Base-by-base conservation (phyloP, 1,140 invertebrate species). In the Camponotus vicinus region DNA sequence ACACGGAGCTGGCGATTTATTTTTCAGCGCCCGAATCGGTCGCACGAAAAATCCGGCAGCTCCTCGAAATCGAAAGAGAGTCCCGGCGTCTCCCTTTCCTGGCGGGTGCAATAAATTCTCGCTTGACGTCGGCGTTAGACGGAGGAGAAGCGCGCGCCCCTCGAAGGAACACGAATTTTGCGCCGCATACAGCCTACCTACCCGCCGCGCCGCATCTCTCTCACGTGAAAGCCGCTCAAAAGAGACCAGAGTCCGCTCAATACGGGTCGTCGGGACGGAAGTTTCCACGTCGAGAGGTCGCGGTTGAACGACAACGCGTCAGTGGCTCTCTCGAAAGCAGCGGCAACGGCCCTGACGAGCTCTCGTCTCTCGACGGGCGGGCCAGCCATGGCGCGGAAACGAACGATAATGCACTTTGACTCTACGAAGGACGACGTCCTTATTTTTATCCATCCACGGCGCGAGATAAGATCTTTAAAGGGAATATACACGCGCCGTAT, bases 271-370 rank as follows among this genome's bases (percentile, higher is more conserved):
- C 66, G 69, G 66, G 63, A 88, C 84, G 55, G 69, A 86, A 80
- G 88, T 89, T 89, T 88, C 52, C 82, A 66, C 69, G 66, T 75
- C 86, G 82, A 71, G 88, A 88, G 83, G 42, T 80, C 76, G 67
- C 63, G 85, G 82, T 76, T 76, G 83, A 67, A 86, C 67, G 73
- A 79, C 71, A 63, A 85, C 61, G 32, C 73, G 37, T 71, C 42
- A 66, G 42, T 37, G 64, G 37, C 70, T 75, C 49, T 77, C 34
- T 76, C 27, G 69, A 57, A 87, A 73, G 52, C 59, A 15, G 27
- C 37, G 37, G 64, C 45, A 15, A 2, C 49, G 2, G 27, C 40
- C 52, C 32, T 15, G 52, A 59, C 57, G n/a, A n/a, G 21, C n/a
- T 61, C 27, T 71, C 21, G 3, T 32, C 13, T 66, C 34, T 40